Conservation (phyloP, 2,888 invertebrate genomes). For the Trypoxylon attenuatum region DNA sequence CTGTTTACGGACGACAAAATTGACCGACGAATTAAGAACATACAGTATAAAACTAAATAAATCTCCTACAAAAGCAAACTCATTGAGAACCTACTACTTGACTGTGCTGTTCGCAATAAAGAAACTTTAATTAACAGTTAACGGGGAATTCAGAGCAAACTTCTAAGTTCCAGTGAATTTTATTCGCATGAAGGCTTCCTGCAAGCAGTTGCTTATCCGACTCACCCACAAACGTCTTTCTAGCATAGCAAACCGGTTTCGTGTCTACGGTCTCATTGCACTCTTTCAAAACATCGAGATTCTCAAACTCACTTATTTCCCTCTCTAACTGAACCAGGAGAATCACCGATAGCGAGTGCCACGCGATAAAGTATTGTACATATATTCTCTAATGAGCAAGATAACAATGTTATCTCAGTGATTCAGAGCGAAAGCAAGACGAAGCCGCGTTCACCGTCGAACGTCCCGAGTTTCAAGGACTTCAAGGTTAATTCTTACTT, state of each 20-base stretch:
- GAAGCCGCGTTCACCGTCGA: constrained; percentile 22
- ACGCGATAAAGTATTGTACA: background rate
- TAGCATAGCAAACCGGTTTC: background rate
- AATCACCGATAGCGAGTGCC: background rate
- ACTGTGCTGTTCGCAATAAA: no score
- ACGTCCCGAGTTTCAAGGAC: constrained; percentile 25
- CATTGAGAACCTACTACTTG: no score
- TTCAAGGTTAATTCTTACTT: background rate
- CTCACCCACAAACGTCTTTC: background rate
- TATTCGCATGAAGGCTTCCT: no score
- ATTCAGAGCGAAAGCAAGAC: constrained; percentile 48
- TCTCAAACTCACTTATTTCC: background rate
- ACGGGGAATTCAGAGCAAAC: no score
- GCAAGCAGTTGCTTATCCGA: no score
- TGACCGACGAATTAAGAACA: no score
- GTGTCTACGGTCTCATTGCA: background rate
- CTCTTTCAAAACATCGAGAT: background rate
- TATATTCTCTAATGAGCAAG: constrained; percentile 15
- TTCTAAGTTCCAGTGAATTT: no score
- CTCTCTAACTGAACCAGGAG: background rate
- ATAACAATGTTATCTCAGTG: constrained; percentile 56
- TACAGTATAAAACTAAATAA: no score
- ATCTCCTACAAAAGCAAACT: no score
- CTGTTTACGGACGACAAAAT: no score
- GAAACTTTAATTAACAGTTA: no score